phyloP scores from a whole-genome alignment of 2,797 vertebrate species.

The Gambelia wislizenii region DNA sequence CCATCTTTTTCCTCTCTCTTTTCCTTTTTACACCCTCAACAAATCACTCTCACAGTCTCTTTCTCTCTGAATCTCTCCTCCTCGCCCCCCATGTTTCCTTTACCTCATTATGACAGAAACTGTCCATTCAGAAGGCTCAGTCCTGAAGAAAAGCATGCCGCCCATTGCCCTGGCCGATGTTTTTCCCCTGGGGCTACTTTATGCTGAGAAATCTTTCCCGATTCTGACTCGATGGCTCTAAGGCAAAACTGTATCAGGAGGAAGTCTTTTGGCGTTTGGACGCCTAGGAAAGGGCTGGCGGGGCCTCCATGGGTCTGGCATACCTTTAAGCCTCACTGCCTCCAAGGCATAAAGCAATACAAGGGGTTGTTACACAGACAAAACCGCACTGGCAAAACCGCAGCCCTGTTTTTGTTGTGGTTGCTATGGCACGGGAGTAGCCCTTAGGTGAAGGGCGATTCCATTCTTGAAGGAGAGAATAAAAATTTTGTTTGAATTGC shows the following conservation, averaged over 20 bases:
- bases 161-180: not conserved
- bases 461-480: not conserved
- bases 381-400: not conserved
- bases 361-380: not conserved
- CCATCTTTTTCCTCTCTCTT: too few relatives aligned
- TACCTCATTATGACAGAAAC: not conserved
- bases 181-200: conserved; percentile 18
- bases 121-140: not conserved
- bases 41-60: not conserved
- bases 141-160: not conserved
- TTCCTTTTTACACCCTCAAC: conserved; percentile 27
- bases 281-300: conserved; percentile 40
- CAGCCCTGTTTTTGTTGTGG: not conserved
- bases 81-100: not conserved
- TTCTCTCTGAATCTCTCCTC: too few relatives aligned
- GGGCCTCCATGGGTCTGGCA: conserved; percentile 42
- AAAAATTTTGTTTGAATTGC: not conserved
- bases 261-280: too few relatives aligned
- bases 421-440: not conserved
- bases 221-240: conserved; percentile 61
- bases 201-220: conserved; percentile 31
- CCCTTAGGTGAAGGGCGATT: not conserved
- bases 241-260: conserved; percentile 7
- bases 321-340: conserved; percentile 36
- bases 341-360: conserved; percentile 16